These are phyloP conservation scores for Iphiclides podalirius DNA, from an alignment of 2,888 invertebrate species.

Conservation along the genomic window DNA sequence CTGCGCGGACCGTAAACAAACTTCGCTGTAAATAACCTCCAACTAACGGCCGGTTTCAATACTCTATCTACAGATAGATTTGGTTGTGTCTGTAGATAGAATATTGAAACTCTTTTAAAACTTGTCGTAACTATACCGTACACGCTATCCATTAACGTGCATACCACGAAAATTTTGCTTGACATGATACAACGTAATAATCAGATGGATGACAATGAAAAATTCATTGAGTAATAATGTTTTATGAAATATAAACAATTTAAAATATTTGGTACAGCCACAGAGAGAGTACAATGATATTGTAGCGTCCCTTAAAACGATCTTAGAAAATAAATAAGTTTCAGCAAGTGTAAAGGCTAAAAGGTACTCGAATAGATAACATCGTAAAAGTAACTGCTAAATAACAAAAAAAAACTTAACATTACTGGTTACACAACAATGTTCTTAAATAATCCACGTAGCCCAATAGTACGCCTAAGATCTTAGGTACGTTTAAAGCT, in stretches of 20 bases:
- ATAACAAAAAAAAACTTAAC: slow-evolving; percentile 3
- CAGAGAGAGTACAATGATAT: slow-evolving; percentile 9
- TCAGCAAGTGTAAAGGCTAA: slow-evolving; percentile 10
- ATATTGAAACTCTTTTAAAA: too few species aligned
- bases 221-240: slow-evolving; percentile 7
- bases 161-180: too few species aligned
- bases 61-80: too few species aligned
- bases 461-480: not conserved
- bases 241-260: slow-evolving; percentile 16
- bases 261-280: slow-evolving; percentile 22
- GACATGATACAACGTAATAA: too few species aligned
- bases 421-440: slow-evolving; percentile 1
- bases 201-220: slow-evolving; percentile 17
- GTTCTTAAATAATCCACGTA: not conserved
- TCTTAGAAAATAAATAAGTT: slow-evolving; percentile 3
- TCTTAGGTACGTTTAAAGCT: slow-evolving; percentile 7
- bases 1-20: slow-evolving; percentile 22
- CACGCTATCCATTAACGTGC: too few species aligned
- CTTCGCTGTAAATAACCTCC: slow-evolving; percentile 2
- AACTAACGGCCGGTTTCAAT: too few species aligned
- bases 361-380: slow-evolving; percentile 12
- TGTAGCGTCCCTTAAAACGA: slow-evolving; percentile 1
- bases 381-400: slow-evolving; percentile 4
- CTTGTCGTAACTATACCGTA: too few species aligned
- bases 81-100: too few species aligned